phyloP scores from a whole-genome alignment of 2,888 invertebrate genomes.

The Timema cristinae region DNA sequence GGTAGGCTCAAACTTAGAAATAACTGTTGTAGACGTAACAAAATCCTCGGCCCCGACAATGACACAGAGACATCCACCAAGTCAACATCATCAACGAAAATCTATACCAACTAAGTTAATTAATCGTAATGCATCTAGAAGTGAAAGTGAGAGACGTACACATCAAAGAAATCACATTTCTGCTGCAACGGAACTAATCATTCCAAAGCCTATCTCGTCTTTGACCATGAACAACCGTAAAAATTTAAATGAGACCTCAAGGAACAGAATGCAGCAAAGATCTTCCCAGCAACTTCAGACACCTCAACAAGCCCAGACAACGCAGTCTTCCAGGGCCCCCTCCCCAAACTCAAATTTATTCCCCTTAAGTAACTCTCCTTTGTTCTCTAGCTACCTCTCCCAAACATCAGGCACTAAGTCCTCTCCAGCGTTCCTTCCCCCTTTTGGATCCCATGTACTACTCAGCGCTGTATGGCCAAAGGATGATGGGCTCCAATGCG shows the following conservation, averaged over 20 bases:
- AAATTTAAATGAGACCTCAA: constrained; percentile 37
- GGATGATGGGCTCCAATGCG: constrained; percentile 30
- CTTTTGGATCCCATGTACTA: constrained; percentile 43
- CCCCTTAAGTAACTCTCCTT: constrained; percentile 45
- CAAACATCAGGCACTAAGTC: constrained; percentile 18
- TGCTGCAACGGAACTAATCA: constrained; percentile 6
- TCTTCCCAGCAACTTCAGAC: constrained; percentile 17
- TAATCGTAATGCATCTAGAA: constrained; percentile 19
- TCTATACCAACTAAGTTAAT: constrained; percentile 17
- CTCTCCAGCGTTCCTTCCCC: constrained; percentile 20
- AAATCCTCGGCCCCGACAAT: constrained; percentile 5
- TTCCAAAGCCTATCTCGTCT: constrained; percentile 21
- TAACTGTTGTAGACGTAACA: constrained; percentile 59
- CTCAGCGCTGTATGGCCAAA: constrained; percentile 43
- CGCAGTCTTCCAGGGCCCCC: constrained; percentile 32
- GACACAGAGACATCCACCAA: constrained; percentile 16
- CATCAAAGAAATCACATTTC: too few relatives aligned
- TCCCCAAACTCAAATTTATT: constrained; percentile 40
- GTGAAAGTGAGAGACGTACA: constrained; percentile 19
- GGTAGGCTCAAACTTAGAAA: constrained; percentile 65
- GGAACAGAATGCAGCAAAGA: background rate
- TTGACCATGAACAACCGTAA: background rate
- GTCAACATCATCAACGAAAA: constrained; percentile 26
- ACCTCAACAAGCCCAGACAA: constrained; percentile 39
- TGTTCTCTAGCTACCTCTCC: constrained; percentile 49